Base-by-base conservation (phyloP, 23 tunicate genomes). In the Ciona savignyi region DNA sequence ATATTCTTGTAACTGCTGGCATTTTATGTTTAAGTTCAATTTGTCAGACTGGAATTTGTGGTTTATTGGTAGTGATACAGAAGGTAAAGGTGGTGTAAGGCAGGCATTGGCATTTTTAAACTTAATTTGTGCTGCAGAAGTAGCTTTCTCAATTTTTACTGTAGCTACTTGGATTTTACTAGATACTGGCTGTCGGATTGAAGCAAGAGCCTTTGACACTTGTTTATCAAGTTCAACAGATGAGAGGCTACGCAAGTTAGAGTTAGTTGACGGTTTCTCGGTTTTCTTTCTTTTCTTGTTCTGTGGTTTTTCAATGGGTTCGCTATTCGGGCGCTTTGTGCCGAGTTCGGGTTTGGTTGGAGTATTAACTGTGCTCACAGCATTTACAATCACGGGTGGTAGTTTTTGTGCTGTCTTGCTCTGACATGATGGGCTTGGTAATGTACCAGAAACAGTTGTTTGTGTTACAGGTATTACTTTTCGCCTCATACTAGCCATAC, bases 211-310 rank as follows among this genome's bases (percentile, higher is more conserved):
- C 32, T 74, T 78, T 23, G 61, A 51, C 2, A 82, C 80, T 3
- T 51, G 70, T 25, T 69, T 71, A 33, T 82, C 76, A 25, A 74
- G 34, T 63, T 82, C 75, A 31, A 29, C 63, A 23, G 75, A 49
- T 2, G 87, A 26, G 1, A 82, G 68, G 35, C 74, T 75, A 19
- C 73, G 75, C 60, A 82, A 34, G 0, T 75, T 68, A n/a, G 80
- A 74, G 29, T 27, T 74, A 63, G 67, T 42, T 42, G 56, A 42
- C 56, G 56, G 24, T n/a, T 4, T 63, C 4, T 63, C 67, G 22
- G 15, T 63, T 25, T 63, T 63, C 28, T 63, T 63, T 25, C 26
- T 11, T 63, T 63, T 63, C 22, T 63, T 63, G 4, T 25, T 25
- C 4, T 23, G 6, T 25, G 22, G 24, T 9, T 63, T 63, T 63